Evolutionary conservation across 2,888 invertebrate species (phyloP).

Genomic region (Parnassius mnemosyne): DNA sequence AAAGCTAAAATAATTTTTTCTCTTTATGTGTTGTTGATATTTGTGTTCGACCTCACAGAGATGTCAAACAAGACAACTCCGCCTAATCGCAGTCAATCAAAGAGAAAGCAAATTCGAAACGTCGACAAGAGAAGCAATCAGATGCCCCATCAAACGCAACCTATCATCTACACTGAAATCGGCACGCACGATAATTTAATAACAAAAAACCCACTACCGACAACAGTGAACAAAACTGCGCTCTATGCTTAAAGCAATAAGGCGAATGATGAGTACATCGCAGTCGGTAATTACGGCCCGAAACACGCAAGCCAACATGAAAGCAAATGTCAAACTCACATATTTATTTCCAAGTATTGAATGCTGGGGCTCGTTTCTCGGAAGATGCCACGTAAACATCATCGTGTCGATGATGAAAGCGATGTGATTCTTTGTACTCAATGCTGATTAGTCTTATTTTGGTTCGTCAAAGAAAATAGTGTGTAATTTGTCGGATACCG

Average conservation of each 20-base stretch:
- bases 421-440: constrained; percentile 76
- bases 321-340: constrained; percentile 81
- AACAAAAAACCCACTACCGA: constrained; percentile 69
- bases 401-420: constrained; percentile 80
- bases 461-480: constrained; percentile 53
- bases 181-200: constrained; percentile 80
- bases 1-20: no score
- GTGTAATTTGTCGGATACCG: constrained; percentile 62
- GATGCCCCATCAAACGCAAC: constrained; percentile 74
- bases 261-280: constrained; percentile 43
- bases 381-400: constrained; percentile 76
- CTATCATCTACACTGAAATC: constrained; percentile 79
- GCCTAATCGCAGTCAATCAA: constrained; percentile 71
- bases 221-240: constrained; percentile 39
- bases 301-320: constrained; percentile 75
- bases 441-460: constrained; percentile 78
- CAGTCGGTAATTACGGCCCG: constrained; percentile 69
- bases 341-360: constrained; percentile 81
- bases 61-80: constrained; percentile 45
- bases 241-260: constrained; percentile 56
- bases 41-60: constrained; percentile 44
- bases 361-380: constrained; percentile 71
- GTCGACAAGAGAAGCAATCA: constrained; percentile 80
- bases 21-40: constrained; percentile 24
- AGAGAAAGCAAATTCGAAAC: constrained; percentile 74